These are phyloP conservation scores for Habroteleia sp. DNA, from an alignment of 2,888 invertebrate genomes.

Conservation along the genomic window DNA sequence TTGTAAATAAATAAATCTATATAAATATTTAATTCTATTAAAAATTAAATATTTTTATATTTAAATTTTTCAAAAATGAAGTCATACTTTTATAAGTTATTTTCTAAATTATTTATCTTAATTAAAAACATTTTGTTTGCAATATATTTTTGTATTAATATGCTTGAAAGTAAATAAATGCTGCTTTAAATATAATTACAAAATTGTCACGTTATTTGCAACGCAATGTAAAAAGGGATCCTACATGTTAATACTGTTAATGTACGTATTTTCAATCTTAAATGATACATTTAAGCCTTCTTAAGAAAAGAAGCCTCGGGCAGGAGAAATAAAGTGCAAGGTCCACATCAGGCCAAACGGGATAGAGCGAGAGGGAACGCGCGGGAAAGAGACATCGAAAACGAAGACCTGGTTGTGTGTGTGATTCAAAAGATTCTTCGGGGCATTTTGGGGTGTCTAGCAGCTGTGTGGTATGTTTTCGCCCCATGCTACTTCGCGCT, in stretches of 20 bases:
- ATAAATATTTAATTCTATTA: too few relatives aligned
- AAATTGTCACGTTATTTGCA: slow-evolving; percentile 30
- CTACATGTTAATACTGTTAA: slow-evolving; percentile 17
- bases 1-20: too few relatives aligned
- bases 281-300: slow-evolving; percentile 41
- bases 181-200: slow-evolving; percentile 2
- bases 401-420: slow-evolving; percentile 62
- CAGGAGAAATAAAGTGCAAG: slow-evolving; percentile 29
- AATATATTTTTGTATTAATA: too few relatives aligned
- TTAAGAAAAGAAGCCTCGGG: slow-evolving; percentile 30
- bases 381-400: slow-evolving; percentile 13
- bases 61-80: too few relatives aligned
- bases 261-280: slow-evolving; percentile 32
- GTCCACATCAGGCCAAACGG: slow-evolving; percentile 15
- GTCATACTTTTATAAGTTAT: too few relatives aligned
- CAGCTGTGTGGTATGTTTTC: slow-evolving; percentile 75
- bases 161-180: too few relatives aligned
- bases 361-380: slow-evolving; percentile 2
- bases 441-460: slow-evolving; percentile 72
- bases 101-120: too few relatives aligned
- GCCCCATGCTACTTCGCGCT: slow-evolving; percentile 56
- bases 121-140: too few relatives aligned
- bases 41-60: too few relatives aligned
- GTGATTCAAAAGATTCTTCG: slow-evolving; percentile 75
- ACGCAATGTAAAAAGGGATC: slow-evolving; percentile 1